Evolutionary conservation across 2,888 invertebrate species (phyloP).

Genomic region (Hyppa rectilinea): DNA sequence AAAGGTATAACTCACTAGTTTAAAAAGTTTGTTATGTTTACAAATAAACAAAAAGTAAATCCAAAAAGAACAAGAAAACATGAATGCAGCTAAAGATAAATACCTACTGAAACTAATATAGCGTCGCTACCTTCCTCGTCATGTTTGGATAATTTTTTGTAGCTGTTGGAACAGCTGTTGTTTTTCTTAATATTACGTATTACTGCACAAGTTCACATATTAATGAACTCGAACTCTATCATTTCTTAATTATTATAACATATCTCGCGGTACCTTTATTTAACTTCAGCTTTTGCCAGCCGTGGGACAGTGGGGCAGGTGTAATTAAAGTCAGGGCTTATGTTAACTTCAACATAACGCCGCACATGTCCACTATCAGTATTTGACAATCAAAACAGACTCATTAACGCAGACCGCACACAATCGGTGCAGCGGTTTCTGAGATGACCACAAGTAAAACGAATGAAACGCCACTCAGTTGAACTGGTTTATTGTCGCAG

Average conservation of each 20-base stretch:
- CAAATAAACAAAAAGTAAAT: not conserved
- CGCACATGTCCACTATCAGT: too few species aligned
- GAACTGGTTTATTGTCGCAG: not conserved
- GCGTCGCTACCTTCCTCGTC: not conserved
- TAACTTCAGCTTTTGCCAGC: too few species aligned
- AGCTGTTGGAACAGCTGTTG: conserved; percentile 1
- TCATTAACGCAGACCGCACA: conserved; percentile 7
- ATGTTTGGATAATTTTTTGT: not conserved
- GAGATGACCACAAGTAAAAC: conserved; percentile 4
- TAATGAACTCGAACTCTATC: too few species aligned
- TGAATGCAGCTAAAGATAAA: not conserved
- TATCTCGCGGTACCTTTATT: too few species aligned
- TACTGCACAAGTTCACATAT: too few species aligned
- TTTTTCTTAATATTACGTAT: not conserved
- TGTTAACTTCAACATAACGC: not conserved
- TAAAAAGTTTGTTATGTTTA: not conserved
- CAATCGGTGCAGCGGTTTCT: not conserved
- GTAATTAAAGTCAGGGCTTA: too few species aligned
- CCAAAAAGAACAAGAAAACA: not conserved
- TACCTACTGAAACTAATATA: not conserved
- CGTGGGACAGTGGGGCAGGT: too few species aligned
- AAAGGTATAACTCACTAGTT: not conserved
- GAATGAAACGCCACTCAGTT: not conserved
- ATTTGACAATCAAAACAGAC: not conserved
- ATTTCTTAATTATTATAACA: too few species aligned